Evolutionary conservation across 2,888 invertebrate species (phyloP), one percentile per base, ranked within the genome.

Genomic region (Colostygia pectinataria): DNA sequence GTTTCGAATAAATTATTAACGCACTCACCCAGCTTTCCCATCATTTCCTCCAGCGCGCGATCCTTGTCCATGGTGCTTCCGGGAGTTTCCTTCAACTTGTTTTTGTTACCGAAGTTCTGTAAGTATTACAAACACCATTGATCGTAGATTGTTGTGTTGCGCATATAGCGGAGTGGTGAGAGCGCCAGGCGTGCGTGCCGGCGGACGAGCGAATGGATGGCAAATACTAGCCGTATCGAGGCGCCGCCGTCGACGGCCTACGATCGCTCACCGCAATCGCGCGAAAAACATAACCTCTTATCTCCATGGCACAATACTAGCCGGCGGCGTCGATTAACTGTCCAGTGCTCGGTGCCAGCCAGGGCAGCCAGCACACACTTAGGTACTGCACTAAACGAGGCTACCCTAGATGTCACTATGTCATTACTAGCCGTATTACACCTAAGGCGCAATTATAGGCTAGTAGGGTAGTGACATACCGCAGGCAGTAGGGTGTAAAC

Each of bases 1-100:
- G 83, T 63, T 77, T 48, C 38, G 48, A 58, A 56, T 59, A 59
- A 50, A 47, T 49, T 47, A 48, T 38, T 25, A 34, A 31, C 46
- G 81, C 39, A 37, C 90, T 91, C 66, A 93, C 93, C 93, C 66
- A 93, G 80, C 74, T 93, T 92, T 65, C 92, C 92, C 93, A 93
- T 93, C 74, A 93, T 91, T 63, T 92, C 93, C 70, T 93, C 93
- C 44, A 93, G 71, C 18, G 93, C 92, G 67, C 87, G 91, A 81
- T 93, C 93, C 74, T 92, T 92, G 68, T 92, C 93, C 93, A 93
- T 93, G 72, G 39, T 80, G 60, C 33, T 2, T 45, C 48, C 7
- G 5, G 14, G 49, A 46, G 53, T 52, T 58, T 44, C 55, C 43
- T 48, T 60, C 47, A 53, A 54, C 36, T 53, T 55, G 55, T 55